Conservation (phyloP, 1,140 invertebrate genomes). For the Drosophila orena region DNA sequence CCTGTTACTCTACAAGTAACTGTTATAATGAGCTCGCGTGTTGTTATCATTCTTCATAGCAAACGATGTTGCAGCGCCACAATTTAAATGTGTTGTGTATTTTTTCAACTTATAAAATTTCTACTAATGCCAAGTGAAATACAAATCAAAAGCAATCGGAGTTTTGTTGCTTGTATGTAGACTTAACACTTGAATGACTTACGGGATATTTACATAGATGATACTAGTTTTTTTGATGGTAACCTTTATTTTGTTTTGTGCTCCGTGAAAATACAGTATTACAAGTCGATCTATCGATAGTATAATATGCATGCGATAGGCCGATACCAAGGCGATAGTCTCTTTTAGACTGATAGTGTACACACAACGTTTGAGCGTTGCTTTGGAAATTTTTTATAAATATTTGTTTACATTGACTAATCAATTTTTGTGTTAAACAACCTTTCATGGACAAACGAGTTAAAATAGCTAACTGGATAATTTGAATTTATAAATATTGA, state of each 20-base stretch:
- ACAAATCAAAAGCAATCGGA: too few species aligned
- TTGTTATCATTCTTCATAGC: too few species aligned
- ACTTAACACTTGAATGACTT: too few species aligned
- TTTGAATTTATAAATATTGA: neutral
- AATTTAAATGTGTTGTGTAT: too few species aligned
- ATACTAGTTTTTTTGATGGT: too few species aligned
- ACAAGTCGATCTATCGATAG: neutral
- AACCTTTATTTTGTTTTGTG: neutral
- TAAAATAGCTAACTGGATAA: neutral
- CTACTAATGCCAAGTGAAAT: too few species aligned
- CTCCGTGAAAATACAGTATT: neutral
- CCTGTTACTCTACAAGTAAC: too few species aligned
- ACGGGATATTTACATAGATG: too few species aligned
- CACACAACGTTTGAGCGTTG: constrained; percentile 6
- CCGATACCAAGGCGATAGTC: neutral
- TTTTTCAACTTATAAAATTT: too few species aligned
- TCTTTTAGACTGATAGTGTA: constrained; percentile 5
- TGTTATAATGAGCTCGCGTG: too few species aligned
- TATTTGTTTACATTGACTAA: constrained; percentile 2
- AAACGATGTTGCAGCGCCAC: too few species aligned
- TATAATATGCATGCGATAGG: neutral
- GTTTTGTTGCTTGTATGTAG: too few species aligned
- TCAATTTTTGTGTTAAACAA: neutral
- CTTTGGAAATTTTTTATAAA: neutral
- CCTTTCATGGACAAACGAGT: neutral